These are phyloP conservation scores for Labeo catla DNA, from an alignment of 2,113 vertebrate species.

Conservation along the genomic window DNA sequence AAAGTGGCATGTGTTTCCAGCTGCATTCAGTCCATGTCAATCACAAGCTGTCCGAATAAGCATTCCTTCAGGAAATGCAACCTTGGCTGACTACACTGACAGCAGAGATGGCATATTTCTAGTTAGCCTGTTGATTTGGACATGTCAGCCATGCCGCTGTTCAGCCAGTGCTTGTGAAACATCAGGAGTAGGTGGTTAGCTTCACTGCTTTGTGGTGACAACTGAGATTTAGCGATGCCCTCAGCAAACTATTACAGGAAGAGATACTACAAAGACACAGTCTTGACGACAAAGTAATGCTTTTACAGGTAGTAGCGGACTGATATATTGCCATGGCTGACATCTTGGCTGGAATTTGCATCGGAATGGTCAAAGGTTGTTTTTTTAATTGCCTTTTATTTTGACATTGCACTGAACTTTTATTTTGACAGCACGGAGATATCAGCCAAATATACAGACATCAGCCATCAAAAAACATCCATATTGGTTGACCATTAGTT, in stretches of 20 bases:
- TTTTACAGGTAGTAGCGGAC: neutral
- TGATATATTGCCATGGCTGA: neutral
- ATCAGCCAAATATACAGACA: too few species aligned
- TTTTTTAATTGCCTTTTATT: too few species aligned
- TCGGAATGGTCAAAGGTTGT: too few species aligned
- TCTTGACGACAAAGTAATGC: neutral
- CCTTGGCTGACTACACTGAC: neutral
- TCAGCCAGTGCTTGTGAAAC: neutral
- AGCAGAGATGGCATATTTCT: constrained; percentile 16
- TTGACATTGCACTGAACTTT: too few species aligned
- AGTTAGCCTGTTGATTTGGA: neutral
- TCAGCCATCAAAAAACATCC: too few species aligned
- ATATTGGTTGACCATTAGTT: too few species aligned
- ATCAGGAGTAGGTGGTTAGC: constrained; percentile 11
- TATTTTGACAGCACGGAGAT: too few species aligned
- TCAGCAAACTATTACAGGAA: neutral
- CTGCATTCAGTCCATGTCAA: neutral
- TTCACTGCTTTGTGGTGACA: neutral
- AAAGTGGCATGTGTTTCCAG: neutral
- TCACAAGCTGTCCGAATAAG: neutral
- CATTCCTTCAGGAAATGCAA: neutral
- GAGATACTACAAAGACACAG: neutral
- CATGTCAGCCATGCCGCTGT: neutral
- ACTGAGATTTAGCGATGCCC: neutral
- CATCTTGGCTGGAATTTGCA: too few species aligned